phyloP scores from a whole-genome alignment of 2,113 vertebrate genomes.

The Prietella phreatophila region DNA sequence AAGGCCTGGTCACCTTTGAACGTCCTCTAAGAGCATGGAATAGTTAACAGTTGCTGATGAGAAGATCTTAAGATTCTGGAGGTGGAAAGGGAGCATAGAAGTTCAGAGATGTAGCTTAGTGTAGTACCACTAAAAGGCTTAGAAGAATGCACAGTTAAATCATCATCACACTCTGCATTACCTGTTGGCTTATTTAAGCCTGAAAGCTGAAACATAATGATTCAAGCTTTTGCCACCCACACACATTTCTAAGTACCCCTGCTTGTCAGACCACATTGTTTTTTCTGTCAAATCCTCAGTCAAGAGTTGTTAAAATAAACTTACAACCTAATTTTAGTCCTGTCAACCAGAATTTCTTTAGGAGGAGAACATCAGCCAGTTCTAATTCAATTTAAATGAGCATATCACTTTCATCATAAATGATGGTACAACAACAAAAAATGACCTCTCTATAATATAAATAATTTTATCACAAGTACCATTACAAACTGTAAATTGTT shows the following conservation, averaged over 20 bases:
- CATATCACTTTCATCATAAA: neutral
- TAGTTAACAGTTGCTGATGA: neutral
- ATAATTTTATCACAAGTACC: constrained; percentile 39
- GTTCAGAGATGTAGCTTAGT: neutral
- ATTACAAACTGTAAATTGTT: constrained; percentile 23
- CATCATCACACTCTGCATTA: neutral
- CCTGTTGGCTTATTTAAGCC: neutral
- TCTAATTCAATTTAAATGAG: constrained; percentile 24
- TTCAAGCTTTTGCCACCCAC: neutral
- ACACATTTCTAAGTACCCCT: neutral
- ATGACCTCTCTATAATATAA: constrained; percentile 23
- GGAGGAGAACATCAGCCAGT: constrained; percentile 1
- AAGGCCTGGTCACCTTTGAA: neutral
- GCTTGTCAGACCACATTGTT: neutral
- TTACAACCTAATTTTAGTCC: neutral
- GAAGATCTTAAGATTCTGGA: neutral
- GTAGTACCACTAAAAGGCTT: neutral
- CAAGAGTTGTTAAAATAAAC: constrained; percentile 14
- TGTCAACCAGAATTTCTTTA: neutral
- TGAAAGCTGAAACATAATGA: neutral
- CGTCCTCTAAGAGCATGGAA: neutral
- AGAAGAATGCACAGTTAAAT: neutral
- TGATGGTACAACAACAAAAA: neutral
- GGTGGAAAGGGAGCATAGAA: neutral
- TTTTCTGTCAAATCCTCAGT: neutral